Evolutionary conservation across 2,797 vertebrate genomes (phyloP).

Genomic region (Liparis tanakae): DNA sequence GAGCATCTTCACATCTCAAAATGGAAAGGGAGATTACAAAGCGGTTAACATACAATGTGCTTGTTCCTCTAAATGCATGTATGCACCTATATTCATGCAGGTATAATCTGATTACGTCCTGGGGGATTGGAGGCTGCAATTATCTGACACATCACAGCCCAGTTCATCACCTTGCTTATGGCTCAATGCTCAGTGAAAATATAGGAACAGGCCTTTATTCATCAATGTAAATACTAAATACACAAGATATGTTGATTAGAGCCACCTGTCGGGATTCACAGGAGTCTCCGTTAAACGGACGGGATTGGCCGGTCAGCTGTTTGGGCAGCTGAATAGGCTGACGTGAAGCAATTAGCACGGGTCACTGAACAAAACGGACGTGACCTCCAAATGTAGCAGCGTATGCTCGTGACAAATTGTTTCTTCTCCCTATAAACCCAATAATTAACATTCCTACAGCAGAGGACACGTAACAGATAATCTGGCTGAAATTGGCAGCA

Average conservation of each 20-base stretch:
- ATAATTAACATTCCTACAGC: slow-evolving; percentile 64
- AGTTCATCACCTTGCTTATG: slow-evolving; percentile 24
- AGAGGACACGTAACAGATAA: slow-evolving; percentile 51
- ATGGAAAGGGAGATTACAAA: slow-evolving; percentile 30
- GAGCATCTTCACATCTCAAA: slow-evolving; percentile 26
- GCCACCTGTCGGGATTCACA: slow-evolving; percentile 17
- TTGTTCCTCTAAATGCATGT: slow-evolving; percentile 25
- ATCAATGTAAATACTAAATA: slow-evolving; percentile 28
- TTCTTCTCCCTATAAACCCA: slow-evolving; percentile 38
- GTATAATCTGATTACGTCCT: slow-evolving; percentile 23
- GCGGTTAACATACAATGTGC: slow-evolving; percentile 22
- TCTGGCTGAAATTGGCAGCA: slow-evolving; percentile 52
- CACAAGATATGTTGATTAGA: slow-evolving; percentile 33
- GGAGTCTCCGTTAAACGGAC: slow-evolving; percentile 7
- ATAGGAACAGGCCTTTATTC: slow-evolving; percentile 14
- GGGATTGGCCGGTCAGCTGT: slow-evolving; percentile 14
- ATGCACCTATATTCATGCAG: slow-evolving; percentile 27
- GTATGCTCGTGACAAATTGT: slow-evolving; percentile 38
- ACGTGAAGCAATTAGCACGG: slow-evolving; percentile 51
- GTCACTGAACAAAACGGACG: slow-evolving; percentile 14
- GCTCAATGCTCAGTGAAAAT: slow-evolving; percentile 13
- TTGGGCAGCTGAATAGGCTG: slow-evolving; percentile 17
- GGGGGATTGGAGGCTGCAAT: slow-evolving; percentile 16
- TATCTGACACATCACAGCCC: slow-evolving; percentile 5
- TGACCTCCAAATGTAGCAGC: slow-evolving; percentile 46